These are phyloP conservation scores for Margarornis squamiger DNA, from an alignment of 2,797 vertebrate genomes.

Conservation along the genomic window DNA sequence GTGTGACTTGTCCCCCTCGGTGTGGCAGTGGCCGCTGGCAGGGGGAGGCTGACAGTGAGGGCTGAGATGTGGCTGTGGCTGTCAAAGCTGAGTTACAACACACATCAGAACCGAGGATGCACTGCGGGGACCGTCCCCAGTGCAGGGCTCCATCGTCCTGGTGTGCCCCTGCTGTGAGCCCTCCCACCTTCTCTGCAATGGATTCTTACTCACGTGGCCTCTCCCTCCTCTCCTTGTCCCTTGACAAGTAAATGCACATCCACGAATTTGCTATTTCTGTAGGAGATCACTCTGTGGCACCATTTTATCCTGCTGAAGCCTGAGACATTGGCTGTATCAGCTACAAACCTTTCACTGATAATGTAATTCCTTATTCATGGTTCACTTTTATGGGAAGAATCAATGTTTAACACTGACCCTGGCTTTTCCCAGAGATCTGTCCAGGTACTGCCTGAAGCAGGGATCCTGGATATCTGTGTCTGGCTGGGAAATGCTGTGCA, in stretches of 20 bases:
- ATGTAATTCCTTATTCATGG: fast-evolving
- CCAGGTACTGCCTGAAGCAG: background rate
- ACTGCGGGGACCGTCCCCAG: background rate
- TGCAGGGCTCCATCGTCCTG: fast-evolving
- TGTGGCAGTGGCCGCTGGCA: background rate
- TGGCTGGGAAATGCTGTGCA: fast-evolving
- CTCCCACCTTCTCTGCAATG: fast-evolving
- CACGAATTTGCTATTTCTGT: fast-evolving
- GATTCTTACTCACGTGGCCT: fast-evolving
- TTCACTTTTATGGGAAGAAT: background rate
- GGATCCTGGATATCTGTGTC: fast-evolving
- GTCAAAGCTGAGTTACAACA: background rate
- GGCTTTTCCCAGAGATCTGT: background rate
- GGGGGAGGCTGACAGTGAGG: background rate
- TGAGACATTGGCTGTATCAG: fast-evolving
- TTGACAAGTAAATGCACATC: fast-evolving
- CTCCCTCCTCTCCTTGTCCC: background rate
- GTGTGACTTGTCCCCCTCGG: background rate
- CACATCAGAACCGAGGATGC: fast-evolving
- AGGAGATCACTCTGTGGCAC: fast-evolving
- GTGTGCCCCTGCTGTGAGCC: fast-evolving
- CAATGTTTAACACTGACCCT: fast-evolving
- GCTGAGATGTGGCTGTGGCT: background rate
- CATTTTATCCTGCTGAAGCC: background rate
- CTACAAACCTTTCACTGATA: fast-evolving